Evolutionary conservation across 2,888 invertebrate species (phyloP).

Genomic region (Oscheius sp.): DNA sequence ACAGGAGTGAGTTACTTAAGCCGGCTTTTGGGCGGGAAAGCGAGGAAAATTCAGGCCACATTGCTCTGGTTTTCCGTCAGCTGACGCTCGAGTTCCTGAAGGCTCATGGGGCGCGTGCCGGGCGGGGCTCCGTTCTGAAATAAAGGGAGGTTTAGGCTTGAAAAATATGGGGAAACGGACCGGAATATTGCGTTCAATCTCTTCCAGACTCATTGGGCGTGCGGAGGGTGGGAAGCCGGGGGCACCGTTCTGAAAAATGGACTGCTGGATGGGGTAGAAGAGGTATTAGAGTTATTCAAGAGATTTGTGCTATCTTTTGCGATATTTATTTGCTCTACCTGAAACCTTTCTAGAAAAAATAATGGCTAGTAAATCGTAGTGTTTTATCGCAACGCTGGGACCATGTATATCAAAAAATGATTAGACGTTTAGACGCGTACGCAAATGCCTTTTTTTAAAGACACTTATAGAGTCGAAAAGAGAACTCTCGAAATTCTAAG

Average conservation of each 20-base stretch:
- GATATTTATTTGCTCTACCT: too few species aligned
- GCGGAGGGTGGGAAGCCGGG: slow-evolving; percentile 19
- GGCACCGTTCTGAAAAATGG: slow-evolving; percentile 2
- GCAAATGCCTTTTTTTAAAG: too few species aligned
- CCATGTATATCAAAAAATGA: too few species aligned
- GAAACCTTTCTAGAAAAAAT: too few species aligned
- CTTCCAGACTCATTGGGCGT: slow-evolving; percentile 53
- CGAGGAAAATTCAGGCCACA: background rate
- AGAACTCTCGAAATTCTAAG: too few species aligned
- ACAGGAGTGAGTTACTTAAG: background rate
- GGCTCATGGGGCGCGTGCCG: slow-evolving; percentile 46
- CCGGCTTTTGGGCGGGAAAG: too few species aligned
- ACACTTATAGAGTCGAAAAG: too few species aligned
- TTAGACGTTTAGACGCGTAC: too few species aligned
- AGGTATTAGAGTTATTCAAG: background rate
- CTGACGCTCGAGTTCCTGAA: slow-evolving; percentile 52
- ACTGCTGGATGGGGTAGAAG: background rate
- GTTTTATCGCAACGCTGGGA: too few species aligned
- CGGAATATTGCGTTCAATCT: slow-evolving; percentile 46
- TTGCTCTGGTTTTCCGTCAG: slow-evolving; percentile 34
- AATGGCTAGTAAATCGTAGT: too few species aligned
- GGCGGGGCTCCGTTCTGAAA: slow-evolving; percentile 5
- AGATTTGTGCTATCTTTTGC: background rate
- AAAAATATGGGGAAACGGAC: background rate
- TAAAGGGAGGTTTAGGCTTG: background rate